A percentile compares a stretch with the other conserved stretches of the same genome.
Conservation (phyloP, 2,888 invertebrate species). For the Panorpa germanica region DNA sequence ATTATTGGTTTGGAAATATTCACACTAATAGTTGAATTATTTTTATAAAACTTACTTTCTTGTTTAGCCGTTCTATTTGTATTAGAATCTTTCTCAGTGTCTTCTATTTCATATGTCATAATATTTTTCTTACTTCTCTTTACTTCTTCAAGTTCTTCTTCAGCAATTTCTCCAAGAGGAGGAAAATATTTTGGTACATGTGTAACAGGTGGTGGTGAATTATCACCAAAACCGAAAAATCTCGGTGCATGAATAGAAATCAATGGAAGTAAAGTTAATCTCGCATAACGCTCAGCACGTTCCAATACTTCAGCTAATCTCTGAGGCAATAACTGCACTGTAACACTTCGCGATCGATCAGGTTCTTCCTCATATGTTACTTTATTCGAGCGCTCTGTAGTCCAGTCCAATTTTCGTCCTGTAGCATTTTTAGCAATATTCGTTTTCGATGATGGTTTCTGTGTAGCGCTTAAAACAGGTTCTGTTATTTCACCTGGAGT, state of each 20-base stretch:
- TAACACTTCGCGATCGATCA: slow-evolving; percentile 24
- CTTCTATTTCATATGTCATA: background rate
- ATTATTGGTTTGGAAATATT: slow-evolving; percentile 19
- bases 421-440: slow-evolving; percentile 23
- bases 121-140: slow-evolving; percentile 2
- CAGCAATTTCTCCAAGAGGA: slow-evolving; percentile 22
- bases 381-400: slow-evolving; percentile 20
- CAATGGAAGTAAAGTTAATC: slow-evolving; percentile 54
- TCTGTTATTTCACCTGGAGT: slow-evolving; percentile 39
- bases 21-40: too few species aligned
- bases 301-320: slow-evolving; percentile 60
- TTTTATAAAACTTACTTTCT: too few species aligned
- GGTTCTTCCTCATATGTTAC: slow-evolving; percentile 11
- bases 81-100: slow-evolving; percentile 1
- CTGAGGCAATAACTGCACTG: slow-evolving; percentile 63
- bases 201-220: slow-evolving; percentile 24
- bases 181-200: slow-evolving; percentile 43
- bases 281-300: slow-evolving; percentile 62
- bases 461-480: slow-evolving; percentile 36
- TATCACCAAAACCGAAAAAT: slow-evolving; percentile 36
- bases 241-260: slow-evolving; percentile 65
- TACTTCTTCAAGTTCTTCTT: slow-evolving; percentile 8
- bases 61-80: too few species aligned
- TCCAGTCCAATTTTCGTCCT: slow-evolving; percentile 21
- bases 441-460: slow-evolving; percentile 19